phyloP scores from a whole-genome alignment of 2,888 invertebrate genomes.

The Caenorhabditis auriculariae region DNA sequence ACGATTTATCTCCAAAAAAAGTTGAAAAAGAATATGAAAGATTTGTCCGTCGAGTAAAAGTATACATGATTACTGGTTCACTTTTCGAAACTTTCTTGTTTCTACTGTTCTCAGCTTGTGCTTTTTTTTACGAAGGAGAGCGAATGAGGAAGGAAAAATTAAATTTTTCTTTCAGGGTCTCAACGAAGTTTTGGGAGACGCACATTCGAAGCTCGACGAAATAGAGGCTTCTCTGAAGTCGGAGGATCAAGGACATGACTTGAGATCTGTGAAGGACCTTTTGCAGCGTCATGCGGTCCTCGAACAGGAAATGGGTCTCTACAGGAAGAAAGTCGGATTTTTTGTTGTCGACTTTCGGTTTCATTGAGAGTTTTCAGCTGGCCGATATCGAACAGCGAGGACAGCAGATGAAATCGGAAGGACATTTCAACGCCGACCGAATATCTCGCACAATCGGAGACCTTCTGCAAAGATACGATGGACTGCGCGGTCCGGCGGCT shows the following conservation, averaged over 20 bases:
- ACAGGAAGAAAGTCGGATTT: slow-evolving; percentile 78
- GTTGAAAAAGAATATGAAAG: not conserved
- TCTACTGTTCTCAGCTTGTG: too few species aligned
- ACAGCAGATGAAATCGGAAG: slow-evolving; percentile 85
- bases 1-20: not conserved
- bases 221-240: slow-evolving; percentile 76
- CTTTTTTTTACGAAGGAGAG: not conserved
- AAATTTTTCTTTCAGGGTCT: slow-evolving; percentile 52
- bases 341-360: too few species aligned
- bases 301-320: slow-evolving; percentile 82
- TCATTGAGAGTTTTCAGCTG: slow-evolving; percentile 70
- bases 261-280: slow-evolving; percentile 86
- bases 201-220: slow-evolving; percentile 81
- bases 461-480: slow-evolving; percentile 25
- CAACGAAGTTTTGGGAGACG: slow-evolving; percentile 80
- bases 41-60: not conserved
- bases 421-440: slow-evolving; percentile 88
- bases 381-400: slow-evolving; percentile 64
- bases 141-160: not conserved
- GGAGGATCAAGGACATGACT: slow-evolving; percentile 77
- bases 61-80: not conserved
- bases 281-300: slow-evolving; percentile 72
- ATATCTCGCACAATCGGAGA: slow-evolving; percentile 68
- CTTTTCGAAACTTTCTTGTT: too few species aligned
- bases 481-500: slow-evolving; percentile 75